Conservation (phyloP, 2,797 vertebrate genomes). For the Micropoecilia bifurca region DNA sequence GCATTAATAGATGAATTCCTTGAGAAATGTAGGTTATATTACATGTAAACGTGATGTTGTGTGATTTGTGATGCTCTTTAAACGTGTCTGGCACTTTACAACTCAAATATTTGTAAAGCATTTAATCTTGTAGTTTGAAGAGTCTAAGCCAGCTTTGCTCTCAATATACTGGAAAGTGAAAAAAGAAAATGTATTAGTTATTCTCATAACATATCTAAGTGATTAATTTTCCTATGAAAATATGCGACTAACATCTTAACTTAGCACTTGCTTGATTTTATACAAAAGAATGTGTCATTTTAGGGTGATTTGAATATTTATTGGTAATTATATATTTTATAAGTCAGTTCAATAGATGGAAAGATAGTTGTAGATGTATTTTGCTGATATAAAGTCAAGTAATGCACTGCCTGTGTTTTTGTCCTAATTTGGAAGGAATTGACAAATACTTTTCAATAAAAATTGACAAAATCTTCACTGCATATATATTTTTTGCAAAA, state of each 20-base stretch:
- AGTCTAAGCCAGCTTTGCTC: constrained; percentile 27
- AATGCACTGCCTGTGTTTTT: neutral
- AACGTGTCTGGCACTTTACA: constrained; percentile 30
- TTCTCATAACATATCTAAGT: no score
- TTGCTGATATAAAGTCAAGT: neutral
- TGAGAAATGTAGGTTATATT: constrained; percentile 13
- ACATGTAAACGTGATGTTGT: constrained; percentile 17
- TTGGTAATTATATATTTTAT: neutral
- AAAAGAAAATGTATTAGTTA: neutral
- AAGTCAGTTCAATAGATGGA: neutral
- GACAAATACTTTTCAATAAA: neutral
- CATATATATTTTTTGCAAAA: neutral
- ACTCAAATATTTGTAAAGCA: constrained; percentile 28
- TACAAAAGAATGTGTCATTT: neutral
- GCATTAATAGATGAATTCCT: constrained; percentile 20
- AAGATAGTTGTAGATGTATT: neutral
- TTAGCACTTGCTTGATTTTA: neutral
- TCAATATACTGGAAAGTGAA: neutral
- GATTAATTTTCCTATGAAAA: constrained; percentile 8
- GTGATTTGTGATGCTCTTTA: constrained; percentile 43
- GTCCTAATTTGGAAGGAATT: neutral
- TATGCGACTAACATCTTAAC: neutral
- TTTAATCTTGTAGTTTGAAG: constrained; percentile 22
- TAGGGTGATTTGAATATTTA: neutral
- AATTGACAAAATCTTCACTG: no score